phyloP scores from a whole-genome alignment of 2,797 vertebrate genomes.

The Chrosomus eos region DNA sequence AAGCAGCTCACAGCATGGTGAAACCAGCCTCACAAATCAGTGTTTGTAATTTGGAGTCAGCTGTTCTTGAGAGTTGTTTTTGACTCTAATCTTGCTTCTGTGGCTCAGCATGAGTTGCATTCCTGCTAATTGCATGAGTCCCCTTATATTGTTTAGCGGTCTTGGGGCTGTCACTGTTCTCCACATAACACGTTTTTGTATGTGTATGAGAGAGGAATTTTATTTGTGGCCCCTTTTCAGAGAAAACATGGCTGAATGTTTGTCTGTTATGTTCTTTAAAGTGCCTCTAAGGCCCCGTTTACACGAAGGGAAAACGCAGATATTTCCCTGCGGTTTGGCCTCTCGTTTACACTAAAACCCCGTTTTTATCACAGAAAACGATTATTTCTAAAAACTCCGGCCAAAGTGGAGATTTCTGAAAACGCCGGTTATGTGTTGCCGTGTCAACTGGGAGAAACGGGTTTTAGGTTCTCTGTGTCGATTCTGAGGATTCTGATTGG shows the following conservation, averaged over 20 bases:
- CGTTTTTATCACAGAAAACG: too few species aligned
- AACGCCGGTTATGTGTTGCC: too few species aligned
- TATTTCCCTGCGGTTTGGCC: too few species aligned
- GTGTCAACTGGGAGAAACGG: too few species aligned
- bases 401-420: too few species aligned
- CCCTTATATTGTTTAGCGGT: not conserved
- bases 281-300: too few species aligned
- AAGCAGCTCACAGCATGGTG: constrained; percentile 35
- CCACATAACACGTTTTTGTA: constrained; percentile 42
- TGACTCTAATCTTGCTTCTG: not conserved
- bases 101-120: constrained; percentile 17
- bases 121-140: constrained; percentile 16
- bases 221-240: constrained; percentile 67
- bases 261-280: constrained; percentile 53
- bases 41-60: constrained; percentile 16
- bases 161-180: constrained; percentile 37
- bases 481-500: too few species aligned
- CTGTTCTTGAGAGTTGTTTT: constrained; percentile 26
- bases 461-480: too few species aligned
- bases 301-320: too few species aligned
- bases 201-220: constrained; percentile 25
- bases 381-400: too few species aligned
- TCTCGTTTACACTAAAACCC: too few species aligned
- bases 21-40: constrained; percentile 8
- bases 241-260: constrained; percentile 63